Evolutionary conservation across 2,888 invertebrate species (phyloP).

Genomic region (Rambutsinella grinnellia): DNA sequence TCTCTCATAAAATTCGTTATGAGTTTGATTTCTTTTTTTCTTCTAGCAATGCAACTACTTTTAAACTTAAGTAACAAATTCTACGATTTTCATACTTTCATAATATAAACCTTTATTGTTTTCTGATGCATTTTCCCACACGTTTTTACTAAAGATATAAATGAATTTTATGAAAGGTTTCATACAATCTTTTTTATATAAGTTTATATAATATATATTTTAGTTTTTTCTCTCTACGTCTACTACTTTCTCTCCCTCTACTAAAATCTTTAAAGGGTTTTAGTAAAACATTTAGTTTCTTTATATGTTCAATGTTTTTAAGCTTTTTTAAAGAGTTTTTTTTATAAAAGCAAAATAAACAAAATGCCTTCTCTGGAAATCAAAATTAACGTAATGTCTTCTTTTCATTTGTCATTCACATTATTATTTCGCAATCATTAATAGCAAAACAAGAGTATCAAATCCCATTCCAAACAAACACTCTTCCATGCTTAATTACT

Average conservation of each 20-base stretch:
- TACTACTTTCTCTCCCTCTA: constrained; percentile 1
- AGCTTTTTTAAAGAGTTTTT: background rate
- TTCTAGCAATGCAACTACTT: constrained; percentile 1
- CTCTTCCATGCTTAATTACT: background rate
- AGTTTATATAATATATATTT: background rate
- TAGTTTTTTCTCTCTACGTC: constrained; percentile 1
- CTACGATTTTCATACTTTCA: constrained; percentile 14
- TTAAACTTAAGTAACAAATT: constrained; percentile 1
- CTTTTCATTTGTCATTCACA: background rate
- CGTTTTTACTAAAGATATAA: background rate
- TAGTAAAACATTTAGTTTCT: background rate
- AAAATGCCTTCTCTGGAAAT: background rate
- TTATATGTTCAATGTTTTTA: background rate
- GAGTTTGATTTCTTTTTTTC: background rate
- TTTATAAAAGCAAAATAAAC: background rate
- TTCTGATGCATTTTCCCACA: background rate
- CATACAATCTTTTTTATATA: background rate
- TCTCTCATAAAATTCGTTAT: background rate
- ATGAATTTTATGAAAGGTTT: background rate
- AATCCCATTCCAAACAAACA: background rate
- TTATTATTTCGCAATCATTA: background rate
- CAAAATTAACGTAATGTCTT: background rate
- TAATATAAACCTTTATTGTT: background rate
- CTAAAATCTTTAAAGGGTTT: background rate
- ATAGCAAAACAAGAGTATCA: background rate